phyloP scores from a whole-genome alignment of 2,888 invertebrate species.

The Parnassius orleans region DNA sequence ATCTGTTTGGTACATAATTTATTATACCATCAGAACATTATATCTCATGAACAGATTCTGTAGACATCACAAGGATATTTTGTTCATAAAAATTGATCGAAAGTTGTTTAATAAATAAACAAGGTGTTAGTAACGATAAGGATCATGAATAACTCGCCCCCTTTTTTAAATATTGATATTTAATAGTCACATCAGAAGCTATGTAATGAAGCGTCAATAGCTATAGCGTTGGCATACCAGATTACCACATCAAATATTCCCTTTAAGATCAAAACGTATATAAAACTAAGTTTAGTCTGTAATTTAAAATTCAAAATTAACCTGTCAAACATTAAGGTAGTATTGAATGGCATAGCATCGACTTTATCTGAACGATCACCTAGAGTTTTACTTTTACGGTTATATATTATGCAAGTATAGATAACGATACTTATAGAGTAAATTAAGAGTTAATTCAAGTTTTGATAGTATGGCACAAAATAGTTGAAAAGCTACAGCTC shows the following conservation, averaged over 20 bases:
- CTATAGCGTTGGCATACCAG: conserved; percentile 67
- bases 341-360: conserved; percentile 55
- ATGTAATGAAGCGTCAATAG: conserved; percentile 67
- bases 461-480: no score
- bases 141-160: conserved; percentile 59
- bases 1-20: neutral
- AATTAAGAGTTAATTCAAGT: conserved; percentile 29
- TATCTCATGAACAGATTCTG: conserved; percentile 58
- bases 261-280: conserved; percentile 39
- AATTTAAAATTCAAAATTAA: conserved; percentile 35
- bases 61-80: conserved; percentile 44
- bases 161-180: conserved; percentile 76
- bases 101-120: conserved; percentile 62
- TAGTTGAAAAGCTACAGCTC: no score
- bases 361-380: conserved; percentile 73
- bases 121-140: conserved; percentile 76
- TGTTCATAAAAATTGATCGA: conserved; percentile 48
- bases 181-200: conserved; percentile 68
- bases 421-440: conserved; percentile 46
- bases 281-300: conserved; percentile 31
- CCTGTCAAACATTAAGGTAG: conserved; percentile 54
- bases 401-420: conserved; percentile 69
- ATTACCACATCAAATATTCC: conserved; percentile 70
- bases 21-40: conserved; percentile 17
- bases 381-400: conserved; percentile 76